A percentile compares a stretch with the other conserved stretches of the same genome.
Evolutionary conservation across 2,797 vertebrate genomes (phyloP).

Genomic region (Salarias fasciatus): DNA sequence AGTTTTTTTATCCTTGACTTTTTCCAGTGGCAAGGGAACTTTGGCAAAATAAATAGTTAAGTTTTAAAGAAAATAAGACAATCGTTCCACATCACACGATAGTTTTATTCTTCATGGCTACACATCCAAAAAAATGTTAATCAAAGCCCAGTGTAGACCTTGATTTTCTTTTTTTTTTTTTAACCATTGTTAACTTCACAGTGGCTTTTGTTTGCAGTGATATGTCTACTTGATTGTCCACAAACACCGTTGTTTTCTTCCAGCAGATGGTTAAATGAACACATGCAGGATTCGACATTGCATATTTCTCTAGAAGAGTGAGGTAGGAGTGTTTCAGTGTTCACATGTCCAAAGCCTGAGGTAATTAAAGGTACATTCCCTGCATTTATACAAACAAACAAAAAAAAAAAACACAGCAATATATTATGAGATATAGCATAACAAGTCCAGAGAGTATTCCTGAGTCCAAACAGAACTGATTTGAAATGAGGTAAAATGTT

Average conservation of each 20-base stretch:
- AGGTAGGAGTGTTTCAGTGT: slow-evolving; percentile 76
- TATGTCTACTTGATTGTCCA: slow-evolving; percentile 75
- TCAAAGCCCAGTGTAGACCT: slow-evolving; percentile 52
- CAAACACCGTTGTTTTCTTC: slow-evolving; percentile 53
- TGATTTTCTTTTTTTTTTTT: slow-evolving; percentile 3
- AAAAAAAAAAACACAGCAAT: slow-evolving; percentile 63
- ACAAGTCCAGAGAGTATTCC: slow-evolving; percentile 67
- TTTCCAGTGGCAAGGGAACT: too few relatives aligned
- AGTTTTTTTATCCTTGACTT: too few relatives aligned
- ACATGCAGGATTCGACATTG: slow-evolving; percentile 56
- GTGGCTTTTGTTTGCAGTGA: slow-evolving; percentile 61
- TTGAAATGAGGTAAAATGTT: slow-evolving; percentile 67
- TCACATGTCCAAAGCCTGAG: slow-evolving; percentile 56
- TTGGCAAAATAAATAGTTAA: too few relatives aligned
- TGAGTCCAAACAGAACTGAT: slow-evolving; percentile 15
- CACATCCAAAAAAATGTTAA: slow-evolving; percentile 59
- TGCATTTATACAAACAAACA: slow-evolving; percentile 61
- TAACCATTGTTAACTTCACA: slow-evolving; percentile 62
- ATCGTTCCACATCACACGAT: slow-evolving; percentile 52
- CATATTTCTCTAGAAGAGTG: slow-evolving; percentile 70
- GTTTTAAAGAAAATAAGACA: not conserved
- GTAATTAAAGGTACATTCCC: slow-evolving; percentile 68
- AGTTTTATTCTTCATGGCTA: slow-evolving; percentile 70
- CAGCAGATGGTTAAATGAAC: slow-evolving; percentile 53
- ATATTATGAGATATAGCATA: slow-evolving; percentile 50